These are phyloP conservation scores for Calameuta pallipes DNA, from an alignment of 2,888 invertebrate genomes.

Conservation along the genomic window DNA sequence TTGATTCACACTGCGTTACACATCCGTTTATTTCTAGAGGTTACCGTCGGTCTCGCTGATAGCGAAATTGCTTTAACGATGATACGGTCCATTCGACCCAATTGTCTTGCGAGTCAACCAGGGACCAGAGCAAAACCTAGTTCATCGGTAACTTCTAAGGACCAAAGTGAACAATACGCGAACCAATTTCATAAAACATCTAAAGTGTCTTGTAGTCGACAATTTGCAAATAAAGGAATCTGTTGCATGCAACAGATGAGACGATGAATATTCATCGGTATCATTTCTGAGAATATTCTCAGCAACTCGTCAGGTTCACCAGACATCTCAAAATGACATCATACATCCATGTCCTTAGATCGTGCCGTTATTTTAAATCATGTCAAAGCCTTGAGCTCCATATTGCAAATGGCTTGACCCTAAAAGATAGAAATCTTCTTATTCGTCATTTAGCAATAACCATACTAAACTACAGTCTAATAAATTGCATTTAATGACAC, in stretches of 20 bases:
- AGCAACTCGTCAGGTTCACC: background rate
- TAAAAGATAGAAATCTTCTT: background rate
- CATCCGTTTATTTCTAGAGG: constrained; percentile 34
- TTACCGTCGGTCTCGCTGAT: constrained; percentile 27
- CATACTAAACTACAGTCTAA: background rate
- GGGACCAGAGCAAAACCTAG: background rate
- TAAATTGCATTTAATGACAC: background rate
- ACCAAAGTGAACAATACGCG: background rate
- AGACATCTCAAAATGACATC: background rate
- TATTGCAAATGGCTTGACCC: background rate
- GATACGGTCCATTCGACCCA: constrained; percentile 5
- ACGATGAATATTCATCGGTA: background rate
- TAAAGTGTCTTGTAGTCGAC: background rate
- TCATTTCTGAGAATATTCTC: background rate
- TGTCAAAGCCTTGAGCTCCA: background rate
- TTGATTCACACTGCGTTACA: constrained; percentile 33
- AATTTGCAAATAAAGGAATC: background rate
- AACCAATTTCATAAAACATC: background rate
- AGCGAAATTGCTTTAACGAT: constrained; percentile 33
- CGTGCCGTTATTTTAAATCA: background rate
- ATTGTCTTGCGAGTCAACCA: constrained; percentile 6
- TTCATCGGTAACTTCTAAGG: background rate
- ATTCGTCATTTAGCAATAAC: background rate
- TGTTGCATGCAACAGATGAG: background rate
- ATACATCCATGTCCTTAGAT: background rate